Evolutionary conservation across 2,888 invertebrate genomes (phyloP).

Genomic region (Hypsopygia costalis): DNA sequence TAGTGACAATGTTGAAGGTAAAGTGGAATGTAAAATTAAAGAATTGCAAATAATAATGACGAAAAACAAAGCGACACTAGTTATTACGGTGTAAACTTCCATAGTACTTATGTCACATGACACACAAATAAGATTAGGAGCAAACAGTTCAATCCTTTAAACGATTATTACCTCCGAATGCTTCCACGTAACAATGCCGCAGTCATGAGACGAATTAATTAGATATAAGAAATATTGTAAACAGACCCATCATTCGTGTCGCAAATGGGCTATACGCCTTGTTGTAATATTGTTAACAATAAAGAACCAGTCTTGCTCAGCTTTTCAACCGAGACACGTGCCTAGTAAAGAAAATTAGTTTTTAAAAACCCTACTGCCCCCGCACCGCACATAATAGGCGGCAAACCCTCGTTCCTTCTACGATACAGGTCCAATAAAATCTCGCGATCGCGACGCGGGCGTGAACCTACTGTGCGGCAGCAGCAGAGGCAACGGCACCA

Average conservation of each 20-base stretch:
- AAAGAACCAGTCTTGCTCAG: background rate
- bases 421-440: background rate
- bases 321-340: constrained; percentile 2
- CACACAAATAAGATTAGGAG: too few relatives aligned
- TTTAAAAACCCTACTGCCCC: constrained; percentile 8
- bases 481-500: constrained; percentile 1
- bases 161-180: too few relatives aligned
- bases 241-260: too few relatives aligned
- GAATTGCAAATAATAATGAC: background rate
- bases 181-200: too few relatives aligned
- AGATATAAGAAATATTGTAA: too few relatives aligned
- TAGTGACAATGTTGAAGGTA: constrained; percentile 14
- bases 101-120: too few relatives aligned
- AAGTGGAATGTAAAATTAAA: constrained; percentile 4
- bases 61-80: too few relatives aligned
- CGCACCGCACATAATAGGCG: constrained; percentile 9
- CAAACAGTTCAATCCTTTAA: too few relatives aligned
- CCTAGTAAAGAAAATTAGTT: background rate
- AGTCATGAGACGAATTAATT: too few relatives aligned
- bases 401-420: constrained; percentile 1
- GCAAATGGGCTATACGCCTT: too few relatives aligned
- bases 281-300: background rate
- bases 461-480: constrained; percentile 7
- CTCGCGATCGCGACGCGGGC: constrained; percentile 7
- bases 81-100: too few relatives aligned